Evolutionary conservation across 2,888 invertebrate species (phyloP).

Genomic region (Aporophyla lueneburgensis): DNA sequence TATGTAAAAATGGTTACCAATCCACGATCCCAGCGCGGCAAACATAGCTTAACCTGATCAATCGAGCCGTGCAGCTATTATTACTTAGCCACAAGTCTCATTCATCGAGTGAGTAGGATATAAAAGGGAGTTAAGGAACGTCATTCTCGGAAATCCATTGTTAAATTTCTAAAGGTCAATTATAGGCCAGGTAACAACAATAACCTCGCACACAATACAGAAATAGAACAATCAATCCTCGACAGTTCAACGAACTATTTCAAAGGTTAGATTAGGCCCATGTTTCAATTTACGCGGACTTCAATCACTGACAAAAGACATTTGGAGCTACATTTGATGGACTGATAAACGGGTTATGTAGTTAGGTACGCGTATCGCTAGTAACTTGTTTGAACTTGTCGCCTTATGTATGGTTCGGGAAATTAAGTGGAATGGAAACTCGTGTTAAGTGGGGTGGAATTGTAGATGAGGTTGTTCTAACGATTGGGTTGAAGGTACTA

Average conservation of each 20-base stretch:
- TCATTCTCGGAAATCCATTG: too few relatives aligned
- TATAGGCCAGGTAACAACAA: background rate
- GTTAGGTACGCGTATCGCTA: constrained; percentile 5
- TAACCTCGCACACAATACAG: constrained; percentile 5
- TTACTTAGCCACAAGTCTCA: too few relatives aligned
- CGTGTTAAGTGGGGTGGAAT: constrained; percentile 1
- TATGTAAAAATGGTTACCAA: too few relatives aligned
- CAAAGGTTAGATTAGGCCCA: constrained; percentile 31
- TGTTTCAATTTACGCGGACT: constrained; percentile 24
- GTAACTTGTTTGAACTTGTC: constrained; percentile 36
- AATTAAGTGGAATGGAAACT: constrained; percentile 15
- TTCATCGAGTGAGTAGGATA: too few relatives aligned
- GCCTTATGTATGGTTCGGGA: background rate
- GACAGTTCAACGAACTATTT: constrained; percentile 36
- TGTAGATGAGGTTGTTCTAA: background rate
- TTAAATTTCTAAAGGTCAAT: background rate
- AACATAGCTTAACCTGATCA: too few relatives aligned
- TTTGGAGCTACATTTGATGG: constrained; percentile 27
- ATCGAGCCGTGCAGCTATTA: too few relatives aligned
- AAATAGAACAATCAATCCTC: constrained; percentile 13
- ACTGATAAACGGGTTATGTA: constrained; percentile 23
- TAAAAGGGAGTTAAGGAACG: too few relatives aligned
- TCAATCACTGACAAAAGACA: constrained; percentile 31
- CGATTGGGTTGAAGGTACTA: too few relatives aligned
- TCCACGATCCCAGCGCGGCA: too few relatives aligned